A percentile compares a stretch with the other conserved stretches of the same genome.
Evolutionary conservation across 2,888 invertebrate genomes (phyloP).

Genomic region (Amiota mariae): DNA sequence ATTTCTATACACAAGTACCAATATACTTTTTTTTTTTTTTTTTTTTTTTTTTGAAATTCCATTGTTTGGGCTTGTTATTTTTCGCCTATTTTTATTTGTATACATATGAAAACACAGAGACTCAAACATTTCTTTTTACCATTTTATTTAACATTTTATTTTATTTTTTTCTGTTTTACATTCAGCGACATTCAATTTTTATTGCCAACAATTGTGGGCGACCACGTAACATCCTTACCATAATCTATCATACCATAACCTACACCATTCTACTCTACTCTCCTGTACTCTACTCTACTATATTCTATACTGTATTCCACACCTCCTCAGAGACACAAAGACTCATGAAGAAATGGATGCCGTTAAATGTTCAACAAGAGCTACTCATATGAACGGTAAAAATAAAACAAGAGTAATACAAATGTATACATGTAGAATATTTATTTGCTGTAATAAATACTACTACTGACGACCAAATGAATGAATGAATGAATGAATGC

Average conservation of each 20-base stretch:
- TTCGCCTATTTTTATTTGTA: background rate
- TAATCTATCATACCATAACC: too few species aligned
- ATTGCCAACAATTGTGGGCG: conserved; percentile 8
- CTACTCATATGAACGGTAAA: conserved; percentile 19
- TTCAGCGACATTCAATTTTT: background rate
- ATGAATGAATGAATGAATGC: background rate
- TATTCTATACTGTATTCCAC: background rate
- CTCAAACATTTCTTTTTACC: background rate
- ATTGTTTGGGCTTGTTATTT: background rate
- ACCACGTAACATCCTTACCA: background rate
- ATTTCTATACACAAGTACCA: too few species aligned
- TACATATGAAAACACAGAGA: too few species aligned
- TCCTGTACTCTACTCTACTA: too few species aligned
- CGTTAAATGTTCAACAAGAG: conserved; percentile 23
- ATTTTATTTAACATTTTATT: background rate
- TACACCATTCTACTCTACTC: too few species aligned
- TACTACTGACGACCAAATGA: background rate
- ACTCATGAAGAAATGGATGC: background rate
- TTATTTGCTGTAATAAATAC: conserved; percentile 8
- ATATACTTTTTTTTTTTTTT: too few species aligned
- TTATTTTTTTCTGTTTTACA: background rate
- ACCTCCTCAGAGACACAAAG: background rate
- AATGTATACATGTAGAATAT: background rate
- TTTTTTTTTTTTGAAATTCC: too few species aligned
- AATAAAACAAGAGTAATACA: background rate